These are phyloP conservation scores for Acanthopleura granulata DNA, from an alignment of 2,888 invertebrate genomes.

Conservation along the genomic window DNA sequence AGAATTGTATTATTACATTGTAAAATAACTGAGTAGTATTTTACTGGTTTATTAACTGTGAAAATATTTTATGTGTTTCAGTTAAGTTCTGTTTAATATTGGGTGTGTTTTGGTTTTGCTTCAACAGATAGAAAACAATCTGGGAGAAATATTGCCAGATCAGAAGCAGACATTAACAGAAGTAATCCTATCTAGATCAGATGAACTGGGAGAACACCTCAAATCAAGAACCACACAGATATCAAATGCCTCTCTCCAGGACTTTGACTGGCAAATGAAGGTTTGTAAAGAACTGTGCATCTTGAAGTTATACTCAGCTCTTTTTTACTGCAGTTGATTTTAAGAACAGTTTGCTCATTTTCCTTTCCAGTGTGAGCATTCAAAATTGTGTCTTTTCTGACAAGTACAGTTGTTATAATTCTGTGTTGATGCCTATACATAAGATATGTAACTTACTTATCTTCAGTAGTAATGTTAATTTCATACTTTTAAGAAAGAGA, in stretches of 20 bases:
- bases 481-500: no score
- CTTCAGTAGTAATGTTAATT: no score
- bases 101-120: not conserved
- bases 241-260: constrained; percentile 51
- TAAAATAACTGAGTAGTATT: no score
- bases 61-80: not conserved
- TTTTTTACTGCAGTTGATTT: no score
- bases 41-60: no score
- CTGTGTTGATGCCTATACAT: no score
- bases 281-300: constrained; percentile 30
- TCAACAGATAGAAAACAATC: constrained; percentile 40
- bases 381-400: not conserved
- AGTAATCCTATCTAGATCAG: constrained; percentile 45
- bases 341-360: no score
- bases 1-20: no score
- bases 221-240: constrained; percentile 49
- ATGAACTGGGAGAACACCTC: constrained; percentile 47
- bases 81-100: not conserved
- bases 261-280: constrained; percentile 68
- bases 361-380: not conserved
- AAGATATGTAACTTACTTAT: no score
- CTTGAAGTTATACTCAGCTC: no score
- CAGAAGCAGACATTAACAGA: constrained; percentile 48
- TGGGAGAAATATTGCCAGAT: constrained; percentile 45
- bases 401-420: not conserved